Evolutionary conservation across 2,797 vertebrate genomes (phyloP), one percentile per base, ranked within the genome.

Genomic region (Acanthornis magna): DNA sequence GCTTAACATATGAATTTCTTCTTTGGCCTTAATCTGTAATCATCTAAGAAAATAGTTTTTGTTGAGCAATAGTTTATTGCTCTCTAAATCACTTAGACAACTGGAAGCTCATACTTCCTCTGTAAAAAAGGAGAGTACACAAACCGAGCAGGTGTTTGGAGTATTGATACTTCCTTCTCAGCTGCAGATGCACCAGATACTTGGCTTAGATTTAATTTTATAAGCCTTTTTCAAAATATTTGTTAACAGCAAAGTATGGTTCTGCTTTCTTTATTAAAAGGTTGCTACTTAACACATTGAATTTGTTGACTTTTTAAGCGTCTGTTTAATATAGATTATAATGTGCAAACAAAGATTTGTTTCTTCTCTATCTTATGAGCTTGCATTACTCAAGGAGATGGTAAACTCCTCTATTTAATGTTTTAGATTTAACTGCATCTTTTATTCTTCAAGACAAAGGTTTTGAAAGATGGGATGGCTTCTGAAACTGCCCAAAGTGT

Each of bases 141-240:
- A 96, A 96, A 93, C 88, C 74, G 94, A 93, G 93, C 95, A 96
- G 97, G 95, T 97, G 97, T 96, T 97, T 96, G 97, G 94, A 95
- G 85, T 95, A 95, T 86, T 96, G 93, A 95, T 94, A 94, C 95
- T 96, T 97, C 93, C 96, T 97, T 96, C 96, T 97, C 93, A 97
- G 96, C 97, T 97, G 93, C 96, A 97, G 94, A 97, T 97, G 92
- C 76, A 65, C 58, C 75, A 76, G 83, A 75, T 94, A 54, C 72
- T 91, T 96, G 93, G 86, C 91, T 91, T 77, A 73, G 81, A 61
- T 85, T 74, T 70, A 45, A 93, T 93, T 91, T 92, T 86, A 51
- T 91, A 96, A 94, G 53, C 86, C 91, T 89, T 91, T 90, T 93
- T 76, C 93, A 93, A 95, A 96, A 88, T 93, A 80, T 82, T 95